A percentile compares a stretch with the other conserved stretches of the same genome.
phyloP scores from a whole-genome alignment of 2,797 vertebrate species.

The Sebastes diaconus region DNA sequence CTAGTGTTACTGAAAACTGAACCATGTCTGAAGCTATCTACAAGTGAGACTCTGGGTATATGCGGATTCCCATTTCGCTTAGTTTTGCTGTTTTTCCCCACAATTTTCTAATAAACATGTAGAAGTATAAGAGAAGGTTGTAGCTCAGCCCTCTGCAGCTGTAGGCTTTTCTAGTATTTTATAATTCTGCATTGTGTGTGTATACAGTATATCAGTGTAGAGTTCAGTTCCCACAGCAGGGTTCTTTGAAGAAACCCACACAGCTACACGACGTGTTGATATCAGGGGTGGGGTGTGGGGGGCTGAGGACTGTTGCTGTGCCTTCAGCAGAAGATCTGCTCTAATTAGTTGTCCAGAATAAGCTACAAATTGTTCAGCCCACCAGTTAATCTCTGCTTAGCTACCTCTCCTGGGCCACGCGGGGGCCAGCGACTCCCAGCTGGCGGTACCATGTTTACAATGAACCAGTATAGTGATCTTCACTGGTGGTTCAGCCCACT shows the following conservation, averaged over 20 bases:
- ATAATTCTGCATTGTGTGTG: background rate
- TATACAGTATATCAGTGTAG: background rate
- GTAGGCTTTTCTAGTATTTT: background rate
- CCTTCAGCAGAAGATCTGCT: conserved; percentile 38
- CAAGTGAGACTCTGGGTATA: background rate
- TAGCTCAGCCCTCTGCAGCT: background rate
- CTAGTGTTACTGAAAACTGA: background rate
- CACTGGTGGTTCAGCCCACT: background rate
- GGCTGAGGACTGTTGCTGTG: conserved; percentile 21
- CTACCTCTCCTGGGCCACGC: background rate
- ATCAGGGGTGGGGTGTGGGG: background rate
- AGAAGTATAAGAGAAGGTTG: background rate
- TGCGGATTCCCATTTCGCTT: background rate
- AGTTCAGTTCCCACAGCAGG: background rate
- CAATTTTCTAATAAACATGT: background rate
- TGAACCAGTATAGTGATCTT: conserved; percentile 19
- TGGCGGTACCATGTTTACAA: conserved; percentile 16
- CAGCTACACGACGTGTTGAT: conserved; percentile 20
- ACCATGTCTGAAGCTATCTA: background rate
- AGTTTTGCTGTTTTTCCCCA: background rate
- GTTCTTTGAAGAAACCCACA: conserved; percentile 20
- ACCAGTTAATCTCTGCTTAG: conserved; percentile 16
- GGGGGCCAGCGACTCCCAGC: conserved; percentile 26
- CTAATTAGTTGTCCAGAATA: conserved; percentile 61
- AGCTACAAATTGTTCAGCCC: conserved; percentile 45